Percentiles rank a stretch among this genome's conserved stretches.
Evolutionary conservation across 2,797 vertebrate species (phyloP).

Genomic region (Acanthiza pusilla): DNA sequence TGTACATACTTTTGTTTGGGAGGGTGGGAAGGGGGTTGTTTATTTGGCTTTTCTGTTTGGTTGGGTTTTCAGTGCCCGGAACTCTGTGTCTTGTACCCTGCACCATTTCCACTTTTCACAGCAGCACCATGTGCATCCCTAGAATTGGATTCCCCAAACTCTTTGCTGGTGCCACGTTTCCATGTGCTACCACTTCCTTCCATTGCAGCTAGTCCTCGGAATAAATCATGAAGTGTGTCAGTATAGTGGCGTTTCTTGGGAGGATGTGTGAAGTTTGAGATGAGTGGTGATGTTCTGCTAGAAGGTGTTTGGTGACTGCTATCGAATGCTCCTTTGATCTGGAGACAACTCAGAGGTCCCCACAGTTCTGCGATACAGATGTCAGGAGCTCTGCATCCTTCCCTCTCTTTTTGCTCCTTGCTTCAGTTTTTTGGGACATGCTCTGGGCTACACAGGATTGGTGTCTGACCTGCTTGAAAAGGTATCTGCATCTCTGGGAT

Average conservation of each 20-base stretch:
- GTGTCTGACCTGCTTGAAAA: background rate
- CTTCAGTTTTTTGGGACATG: background rate
- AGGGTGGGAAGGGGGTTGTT: background rate
- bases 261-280: background rate
- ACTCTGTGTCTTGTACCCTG: background rate
- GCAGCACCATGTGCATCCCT: background rate
- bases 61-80: background rate
- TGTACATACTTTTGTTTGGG: accelerated
- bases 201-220: background rate
- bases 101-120: background rate
- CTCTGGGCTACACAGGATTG: background rate
- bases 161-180: background rate
- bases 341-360: background rate
- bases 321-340: constrained; percentile 50
- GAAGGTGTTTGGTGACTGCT: constrained; percentile 22
- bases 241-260: background rate
- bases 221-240: background rate
- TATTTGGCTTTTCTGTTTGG: background rate
- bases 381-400: background rate
- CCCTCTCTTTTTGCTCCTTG: background rate
- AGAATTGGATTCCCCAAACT: background rate
- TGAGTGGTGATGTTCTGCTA: constrained; percentile 6
- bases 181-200: background rate
- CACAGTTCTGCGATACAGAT: constrained; percentile 25
- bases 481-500: background rate